Conservation (phyloP, 2,113 vertebrate species). For the Onychostoma macrolepis region DNA sequence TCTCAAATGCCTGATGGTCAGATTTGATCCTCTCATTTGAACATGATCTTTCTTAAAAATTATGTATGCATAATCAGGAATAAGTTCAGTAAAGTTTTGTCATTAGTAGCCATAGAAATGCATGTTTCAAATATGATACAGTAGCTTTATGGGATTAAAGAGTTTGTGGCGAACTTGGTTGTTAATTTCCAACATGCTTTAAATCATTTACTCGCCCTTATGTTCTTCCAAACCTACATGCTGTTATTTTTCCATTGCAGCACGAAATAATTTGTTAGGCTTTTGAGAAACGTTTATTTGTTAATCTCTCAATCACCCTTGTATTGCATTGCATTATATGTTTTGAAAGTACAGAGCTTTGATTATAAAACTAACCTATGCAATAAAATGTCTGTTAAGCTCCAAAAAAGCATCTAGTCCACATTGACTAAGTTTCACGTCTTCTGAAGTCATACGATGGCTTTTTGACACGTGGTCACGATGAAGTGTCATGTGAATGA, state of each 20-base stretch:
- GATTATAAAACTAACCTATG: too few species aligned
- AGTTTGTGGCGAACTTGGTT: background rate
- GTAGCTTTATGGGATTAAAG: background rate
- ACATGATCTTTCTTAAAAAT: too few species aligned
- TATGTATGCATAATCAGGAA: too few species aligned
- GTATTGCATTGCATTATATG: background rate
- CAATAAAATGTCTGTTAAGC: background rate
- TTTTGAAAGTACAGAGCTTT: background rate
- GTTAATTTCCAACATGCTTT: background rate
- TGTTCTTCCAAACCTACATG: background rate
- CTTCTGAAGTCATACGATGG: background rate
- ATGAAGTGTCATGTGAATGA: background rate
- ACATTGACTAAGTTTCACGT: background rate
- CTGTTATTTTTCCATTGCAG: background rate
- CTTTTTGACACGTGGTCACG: background rate
- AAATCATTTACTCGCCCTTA: background rate
- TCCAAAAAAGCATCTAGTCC: background rate
- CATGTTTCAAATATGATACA: too few species aligned
- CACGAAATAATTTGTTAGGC: too few species aligned
- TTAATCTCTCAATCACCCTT: too few species aligned
- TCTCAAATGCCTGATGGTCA: too few species aligned
- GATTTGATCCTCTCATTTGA: too few species aligned
- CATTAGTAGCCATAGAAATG: background rate
- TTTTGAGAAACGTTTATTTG: too few species aligned
- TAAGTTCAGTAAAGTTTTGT: background rate